Percentiles rank a stretch among this genome's conserved stretches.
These are phyloP conservation scores for Cheilosia vulpina DNA, from an alignment of 2,888 invertebrate genomes.

Conservation along the genomic window DNA sequence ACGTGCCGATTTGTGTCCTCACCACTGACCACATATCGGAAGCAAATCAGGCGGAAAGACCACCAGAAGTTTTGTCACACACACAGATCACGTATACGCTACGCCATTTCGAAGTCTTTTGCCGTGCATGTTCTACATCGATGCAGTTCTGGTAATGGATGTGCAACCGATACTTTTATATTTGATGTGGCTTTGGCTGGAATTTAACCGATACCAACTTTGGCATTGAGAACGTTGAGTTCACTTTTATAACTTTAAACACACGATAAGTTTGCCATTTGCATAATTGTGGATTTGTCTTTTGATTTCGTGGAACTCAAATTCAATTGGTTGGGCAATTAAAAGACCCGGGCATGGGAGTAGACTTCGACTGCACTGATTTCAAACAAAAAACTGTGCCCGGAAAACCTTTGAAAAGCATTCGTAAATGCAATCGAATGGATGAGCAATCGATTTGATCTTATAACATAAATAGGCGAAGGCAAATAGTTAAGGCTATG, in stretches of 20 bases:
- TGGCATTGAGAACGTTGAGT: background rate
- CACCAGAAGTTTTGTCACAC: slow-evolving; percentile 23
- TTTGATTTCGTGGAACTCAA: background rate
- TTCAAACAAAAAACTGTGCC: too few species aligned
- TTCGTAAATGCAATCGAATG: too few species aligned
- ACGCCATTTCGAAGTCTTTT: slow-evolving; percentile 24
- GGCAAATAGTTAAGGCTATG: too few species aligned
- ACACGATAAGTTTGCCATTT: background rate
- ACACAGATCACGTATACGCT: slow-evolving; percentile 45
- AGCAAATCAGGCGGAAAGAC: slow-evolving; percentile 51
- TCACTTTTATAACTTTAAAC: background rate
- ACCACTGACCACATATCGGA: slow-evolving; percentile 46
- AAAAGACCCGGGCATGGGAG: too few species aligned
- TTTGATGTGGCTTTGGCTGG: slow-evolving; percentile 52
- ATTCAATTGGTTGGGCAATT: too few species aligned
- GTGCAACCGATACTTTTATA: slow-evolving; percentile 11
- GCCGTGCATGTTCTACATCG: background rate
- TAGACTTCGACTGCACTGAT: too few species aligned
- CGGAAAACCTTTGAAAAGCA: too few species aligned
- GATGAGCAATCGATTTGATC: too few species aligned
- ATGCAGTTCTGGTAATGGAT: slow-evolving; percentile 33
- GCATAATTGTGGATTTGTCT: background rate
- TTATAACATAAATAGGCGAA: too few species aligned
- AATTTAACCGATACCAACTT: slow-evolving; percentile 36
- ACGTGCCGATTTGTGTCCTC: slow-evolving; percentile 26